Percentiles rank a stretch among this genome's conserved stretches.
Conservation (phyloP, 2,888 invertebrate genomes). For the Lomographa bimaculata region DNA sequence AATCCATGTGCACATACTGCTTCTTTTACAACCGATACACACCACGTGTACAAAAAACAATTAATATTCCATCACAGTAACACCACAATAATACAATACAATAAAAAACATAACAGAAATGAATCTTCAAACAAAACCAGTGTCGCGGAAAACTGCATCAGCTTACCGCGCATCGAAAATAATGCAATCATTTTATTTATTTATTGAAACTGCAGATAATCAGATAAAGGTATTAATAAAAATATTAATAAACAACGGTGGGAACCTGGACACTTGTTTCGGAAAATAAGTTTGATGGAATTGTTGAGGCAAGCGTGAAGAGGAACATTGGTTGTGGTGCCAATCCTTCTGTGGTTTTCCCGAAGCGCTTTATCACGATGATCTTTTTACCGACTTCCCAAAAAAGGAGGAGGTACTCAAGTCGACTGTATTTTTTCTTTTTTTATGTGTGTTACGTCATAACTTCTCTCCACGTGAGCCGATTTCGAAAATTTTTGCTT, state of each 20-base stretch:
- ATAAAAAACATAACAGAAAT: slow-evolving; percentile 39
- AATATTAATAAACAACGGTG: slow-evolving; percentile 53
- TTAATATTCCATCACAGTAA: slow-evolving; percentile 19
- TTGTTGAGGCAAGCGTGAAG: slow-evolving; percentile 2
- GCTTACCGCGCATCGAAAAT: slow-evolving; percentile 55
- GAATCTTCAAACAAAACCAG: slow-evolving; percentile 51
- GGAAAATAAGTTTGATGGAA: slow-evolving; percentile 21
- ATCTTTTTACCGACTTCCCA: too few relatives aligned
- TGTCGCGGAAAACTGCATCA: slow-evolving; percentile 68
- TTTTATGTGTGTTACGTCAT: too few relatives aligned
- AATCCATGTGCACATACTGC: too few relatives aligned
- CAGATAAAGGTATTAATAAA: slow-evolving; percentile 77
- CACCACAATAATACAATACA: slow-evolving; percentile 12
- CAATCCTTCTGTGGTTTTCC: too few relatives aligned
- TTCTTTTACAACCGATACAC: too few relatives aligned
- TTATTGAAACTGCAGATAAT: slow-evolving; percentile 67
- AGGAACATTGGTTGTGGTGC: neutral
- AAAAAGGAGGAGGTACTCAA: too few relatives aligned
- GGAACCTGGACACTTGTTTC: slow-evolving; percentile 66
- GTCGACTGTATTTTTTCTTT: too few relatives aligned
- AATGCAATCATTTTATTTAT: slow-evolving; percentile 61
- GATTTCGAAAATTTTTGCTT: too few relatives aligned
- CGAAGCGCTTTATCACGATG: too few relatives aligned
- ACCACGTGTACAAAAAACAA: slow-evolving; percentile 23
- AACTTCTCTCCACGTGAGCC: too few relatives aligned